A percentile compares a stretch with the other conserved stretches of the same genome.
These are phyloP conservation scores for Rana temporaria DNA, from an alignment of 2,113 vertebrate genomes.

Conservation along the genomic window DNA sequence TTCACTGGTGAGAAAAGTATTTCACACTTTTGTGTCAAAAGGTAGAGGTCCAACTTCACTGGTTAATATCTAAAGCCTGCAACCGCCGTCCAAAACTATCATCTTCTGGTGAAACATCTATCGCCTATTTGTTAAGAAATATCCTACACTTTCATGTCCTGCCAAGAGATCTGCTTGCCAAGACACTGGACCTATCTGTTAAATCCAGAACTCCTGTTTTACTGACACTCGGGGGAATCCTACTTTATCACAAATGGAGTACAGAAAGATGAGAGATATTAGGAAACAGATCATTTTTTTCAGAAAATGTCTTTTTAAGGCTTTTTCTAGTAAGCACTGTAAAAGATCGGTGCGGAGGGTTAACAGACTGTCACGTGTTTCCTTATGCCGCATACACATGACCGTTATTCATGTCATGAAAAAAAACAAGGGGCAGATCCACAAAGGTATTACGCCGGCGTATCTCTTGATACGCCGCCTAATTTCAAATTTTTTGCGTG, in stretches of 20 bases:
- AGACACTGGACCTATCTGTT: not conserved
- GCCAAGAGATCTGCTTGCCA: constrained; percentile 4
- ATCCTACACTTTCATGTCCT: not conserved
- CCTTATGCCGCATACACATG: too few relatives aligned
- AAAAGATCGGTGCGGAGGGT: not conserved
- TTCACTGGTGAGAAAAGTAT: constrained; percentile 4
- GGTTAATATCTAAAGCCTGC: constrained; percentile 24
- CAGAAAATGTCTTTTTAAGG: not conserved
- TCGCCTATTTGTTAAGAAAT: constrained; percentile 11
- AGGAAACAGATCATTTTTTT: not conserved
- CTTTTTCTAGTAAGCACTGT: not conserved
- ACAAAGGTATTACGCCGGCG: too few relatives aligned
- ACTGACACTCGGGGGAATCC: not conserved
- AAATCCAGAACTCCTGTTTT: not conserved
- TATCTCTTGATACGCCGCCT: too few relatives aligned
- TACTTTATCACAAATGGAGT: not conserved
- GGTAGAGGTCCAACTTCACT: constrained; percentile 11
- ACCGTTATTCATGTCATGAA: too few relatives aligned
- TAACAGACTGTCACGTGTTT: too few relatives aligned
- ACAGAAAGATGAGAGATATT: not conserved
- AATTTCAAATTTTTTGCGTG: too few relatives aligned
- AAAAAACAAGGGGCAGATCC: too few relatives aligned
- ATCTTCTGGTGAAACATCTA: constrained; percentile 34
- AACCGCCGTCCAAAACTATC: constrained; percentile 20
- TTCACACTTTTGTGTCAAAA: constrained; percentile 26